These are phyloP conservation scores for Melanophora roralis DNA, from an alignment of 2,888 invertebrate species.

Conservation along the genomic window DNA sequence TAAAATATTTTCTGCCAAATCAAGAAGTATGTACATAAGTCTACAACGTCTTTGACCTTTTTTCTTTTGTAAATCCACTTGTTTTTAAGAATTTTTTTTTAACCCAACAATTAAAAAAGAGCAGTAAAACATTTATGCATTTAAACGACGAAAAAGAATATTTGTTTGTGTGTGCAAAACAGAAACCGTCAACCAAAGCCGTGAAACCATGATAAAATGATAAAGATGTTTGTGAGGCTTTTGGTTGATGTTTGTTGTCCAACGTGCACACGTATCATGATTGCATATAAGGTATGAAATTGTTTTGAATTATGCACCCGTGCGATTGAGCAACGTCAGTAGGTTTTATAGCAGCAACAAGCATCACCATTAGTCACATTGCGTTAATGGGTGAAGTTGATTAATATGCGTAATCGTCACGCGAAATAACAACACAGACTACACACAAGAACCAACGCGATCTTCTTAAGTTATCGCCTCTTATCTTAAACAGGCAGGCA, in stretches of 20 bases:
- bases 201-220: conserved; percentile 61
- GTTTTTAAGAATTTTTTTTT: conserved; percentile 33
- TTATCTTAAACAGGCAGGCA: conserved; percentile 8
- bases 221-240: conserved; percentile 52
- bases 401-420: conserved; percentile 63
- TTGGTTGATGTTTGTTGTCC: conserved; percentile 15
- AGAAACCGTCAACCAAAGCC: conserved; percentile 34
- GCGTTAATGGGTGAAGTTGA: conserved; percentile 62
- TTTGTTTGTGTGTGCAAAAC: background rate
- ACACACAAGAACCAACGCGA: conserved; percentile 31
- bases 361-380: conserved; percentile 47
- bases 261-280: conserved; percentile 58
- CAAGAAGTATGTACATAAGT: conserved; percentile 9
- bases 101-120: background rate
- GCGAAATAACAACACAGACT: conserved; percentile 56
- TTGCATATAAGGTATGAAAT: conserved; percentile 64
- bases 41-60: conserved; percentile 25
- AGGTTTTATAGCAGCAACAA: conserved; percentile 25
- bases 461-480: conserved; percentile 35
- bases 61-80: conserved; percentile 41
- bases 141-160: too few species aligned
- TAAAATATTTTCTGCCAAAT: conserved; percentile 25
- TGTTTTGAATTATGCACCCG: conserved; percentile 65
- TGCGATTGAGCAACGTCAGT: conserved; percentile 59
- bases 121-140: conserved; percentile 29